A percentile compares a stretch with the other conserved stretches of the same genome.
These are phyloP conservation scores for Hypocryptadius cinnamomeus DNA, from an alignment of 2,113 vertebrate species.

Conservation along the genomic window DNA sequence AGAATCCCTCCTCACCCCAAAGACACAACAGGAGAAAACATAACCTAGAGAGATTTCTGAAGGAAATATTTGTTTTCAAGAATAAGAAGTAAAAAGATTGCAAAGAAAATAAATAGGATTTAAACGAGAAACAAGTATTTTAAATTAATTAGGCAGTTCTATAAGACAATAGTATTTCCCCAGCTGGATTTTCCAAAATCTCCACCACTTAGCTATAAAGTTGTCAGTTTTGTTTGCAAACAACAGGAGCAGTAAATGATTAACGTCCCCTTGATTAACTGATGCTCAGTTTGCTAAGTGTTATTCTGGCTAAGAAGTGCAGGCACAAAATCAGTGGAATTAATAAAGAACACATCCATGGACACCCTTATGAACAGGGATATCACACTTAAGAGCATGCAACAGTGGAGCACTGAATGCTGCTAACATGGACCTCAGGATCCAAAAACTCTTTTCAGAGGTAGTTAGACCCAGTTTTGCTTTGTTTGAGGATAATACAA, in stretches of 20 bases:
- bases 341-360: background rate
- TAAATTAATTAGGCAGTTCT: background rate
- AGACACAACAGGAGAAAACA: background rate
- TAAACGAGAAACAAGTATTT: background rate
- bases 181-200: background rate
- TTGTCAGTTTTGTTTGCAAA: background rate
- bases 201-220: background rate
- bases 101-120: background rate
- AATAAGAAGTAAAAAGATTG: background rate
- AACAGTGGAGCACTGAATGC: background rate
- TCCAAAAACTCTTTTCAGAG: background rate
- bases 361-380: background rate
- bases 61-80: background rate
- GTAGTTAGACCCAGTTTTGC: background rate
- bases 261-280: background rate
- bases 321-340: background rate
- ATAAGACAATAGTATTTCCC: background rate
- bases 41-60: background rate
- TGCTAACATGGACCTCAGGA: background rate
- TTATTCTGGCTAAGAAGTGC: background rate
- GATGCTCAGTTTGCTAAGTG: background rate
- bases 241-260: background rate
- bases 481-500: background rate
- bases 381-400: background rate
- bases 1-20: background rate